Evolutionary conservation across 2,113 vertebrate genomes (phyloP).

Genomic region (Pollimyrus isidori): DNA sequence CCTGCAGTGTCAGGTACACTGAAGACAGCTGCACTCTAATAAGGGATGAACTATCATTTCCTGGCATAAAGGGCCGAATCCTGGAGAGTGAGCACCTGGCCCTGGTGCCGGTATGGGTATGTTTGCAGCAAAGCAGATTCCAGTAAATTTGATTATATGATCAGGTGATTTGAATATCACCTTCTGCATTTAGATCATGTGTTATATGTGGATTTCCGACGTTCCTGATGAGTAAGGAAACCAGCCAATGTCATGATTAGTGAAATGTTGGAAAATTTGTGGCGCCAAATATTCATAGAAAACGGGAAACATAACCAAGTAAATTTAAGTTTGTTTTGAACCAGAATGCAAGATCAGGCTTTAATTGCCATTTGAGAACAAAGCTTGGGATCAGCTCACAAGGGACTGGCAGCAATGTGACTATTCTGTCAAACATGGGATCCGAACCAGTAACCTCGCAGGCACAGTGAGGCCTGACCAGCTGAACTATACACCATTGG

Average conservation of each 20-base stretch:
- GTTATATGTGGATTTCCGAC: not conserved
- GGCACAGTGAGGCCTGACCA: not conserved
- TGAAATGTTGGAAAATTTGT: not conserved
- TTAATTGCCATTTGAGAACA: not conserved
- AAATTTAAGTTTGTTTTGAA: not conserved
- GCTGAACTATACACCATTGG: not conserved
- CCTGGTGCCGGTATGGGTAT: not conserved
- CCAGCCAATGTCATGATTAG: not conserved
- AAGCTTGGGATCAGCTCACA: not conserved
- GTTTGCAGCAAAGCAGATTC: not conserved
- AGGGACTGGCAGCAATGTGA: not conserved
- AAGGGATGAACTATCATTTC: not conserved
- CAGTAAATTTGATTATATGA: not conserved
- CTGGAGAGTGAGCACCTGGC: not conserved
- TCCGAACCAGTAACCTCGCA: not conserved
- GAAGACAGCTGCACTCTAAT: not conserved
- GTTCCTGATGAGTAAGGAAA: not conserved
- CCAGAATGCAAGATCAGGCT: not conserved
- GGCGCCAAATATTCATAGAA: not conserved
- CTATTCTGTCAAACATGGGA: not conserved
- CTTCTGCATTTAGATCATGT: not conserved
- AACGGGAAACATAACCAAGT: not conserved
- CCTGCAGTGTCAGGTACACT: not conserved
- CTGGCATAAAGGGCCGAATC: not conserved
- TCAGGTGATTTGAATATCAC: not conserved